These are phyloP conservation scores for Peromyscus maniculatus DNA, from an alignment of 2,113 vertebrate genomes.

Conservation along the genomic window DNA sequence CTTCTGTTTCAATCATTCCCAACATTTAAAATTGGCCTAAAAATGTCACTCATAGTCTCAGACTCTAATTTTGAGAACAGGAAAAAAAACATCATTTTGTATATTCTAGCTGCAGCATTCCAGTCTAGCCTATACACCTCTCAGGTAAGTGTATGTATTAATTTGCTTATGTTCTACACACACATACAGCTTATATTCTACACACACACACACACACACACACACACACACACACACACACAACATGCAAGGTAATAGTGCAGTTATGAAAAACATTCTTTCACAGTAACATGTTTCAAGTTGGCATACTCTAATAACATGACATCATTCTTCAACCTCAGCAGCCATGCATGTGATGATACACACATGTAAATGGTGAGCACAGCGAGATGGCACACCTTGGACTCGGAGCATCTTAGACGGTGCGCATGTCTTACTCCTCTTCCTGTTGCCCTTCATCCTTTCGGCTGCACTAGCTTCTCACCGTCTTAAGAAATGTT, in stretches of 20 bases:
- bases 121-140: background rate
- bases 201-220: no score
- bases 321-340: background rate
- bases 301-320: background rate
- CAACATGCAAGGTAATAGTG: background rate
- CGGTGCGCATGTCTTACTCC: background rate
- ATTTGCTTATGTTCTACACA: background rate
- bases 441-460: background rate
- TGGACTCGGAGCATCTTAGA: background rate
- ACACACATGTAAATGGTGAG: background rate
- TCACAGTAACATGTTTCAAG: background rate
- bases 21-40: slow-evolving; percentile 13
- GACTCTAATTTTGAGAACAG: slow-evolving; percentile 12
- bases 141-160: background rate
- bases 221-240: background rate
- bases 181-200: background rate
- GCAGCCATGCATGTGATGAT: background rate
- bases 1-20: background rate
- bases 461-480: no score
- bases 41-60: background rate
- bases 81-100: background rate
- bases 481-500: background rate
- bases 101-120: background rate
- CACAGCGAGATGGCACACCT: background rate
- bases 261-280: slow-evolving; percentile 29